Evolutionary conservation across 2,113 vertebrate genomes (phyloP).

Genomic region (Forbesichthys papilliferus): DNA sequence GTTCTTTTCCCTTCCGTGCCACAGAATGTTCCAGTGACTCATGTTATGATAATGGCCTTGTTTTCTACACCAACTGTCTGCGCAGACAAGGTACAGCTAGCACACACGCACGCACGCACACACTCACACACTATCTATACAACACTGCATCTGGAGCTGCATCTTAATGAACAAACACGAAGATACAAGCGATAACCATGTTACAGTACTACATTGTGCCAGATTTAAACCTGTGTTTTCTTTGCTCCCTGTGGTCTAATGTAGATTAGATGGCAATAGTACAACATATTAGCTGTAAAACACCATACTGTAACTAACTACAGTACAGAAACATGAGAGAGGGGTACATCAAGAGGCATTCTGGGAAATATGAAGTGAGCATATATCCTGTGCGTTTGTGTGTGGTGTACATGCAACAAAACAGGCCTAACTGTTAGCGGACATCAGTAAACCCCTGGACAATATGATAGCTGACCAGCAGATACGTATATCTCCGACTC

Average conservation of each 20-base stretch:
- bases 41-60: slow-evolving; percentile 43
- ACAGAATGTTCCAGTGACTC: slow-evolving; percentile 58
- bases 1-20: slow-evolving; percentile 36
- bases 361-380: too few relatives aligned
- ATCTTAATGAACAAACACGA: not conserved
- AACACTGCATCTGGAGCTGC: not conserved
- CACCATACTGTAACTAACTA: too few relatives aligned
- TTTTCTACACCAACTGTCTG: slow-evolving; percentile 37
- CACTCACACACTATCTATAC: not conserved
- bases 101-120: slow-evolving; percentile 2
- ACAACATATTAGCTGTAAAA: too few relatives aligned
- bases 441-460: not conserved
- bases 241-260: not conserved
- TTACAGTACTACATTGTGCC: not conserved
- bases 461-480: slow-evolving; percentile 2
- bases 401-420: not conserved
- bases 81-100: not conserved
- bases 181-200: not conserved
- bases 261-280: too few relatives aligned
- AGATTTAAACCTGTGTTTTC: not conserved
- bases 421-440: slow-evolving; percentile 3
- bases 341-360: too few relatives aligned
- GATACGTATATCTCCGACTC: too few relatives aligned
- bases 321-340: too few relatives aligned
- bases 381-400: too few relatives aligned